Evolutionary conservation across 2,797 vertebrate species (phyloP).

Genomic region (Danionella dracula): DNA sequence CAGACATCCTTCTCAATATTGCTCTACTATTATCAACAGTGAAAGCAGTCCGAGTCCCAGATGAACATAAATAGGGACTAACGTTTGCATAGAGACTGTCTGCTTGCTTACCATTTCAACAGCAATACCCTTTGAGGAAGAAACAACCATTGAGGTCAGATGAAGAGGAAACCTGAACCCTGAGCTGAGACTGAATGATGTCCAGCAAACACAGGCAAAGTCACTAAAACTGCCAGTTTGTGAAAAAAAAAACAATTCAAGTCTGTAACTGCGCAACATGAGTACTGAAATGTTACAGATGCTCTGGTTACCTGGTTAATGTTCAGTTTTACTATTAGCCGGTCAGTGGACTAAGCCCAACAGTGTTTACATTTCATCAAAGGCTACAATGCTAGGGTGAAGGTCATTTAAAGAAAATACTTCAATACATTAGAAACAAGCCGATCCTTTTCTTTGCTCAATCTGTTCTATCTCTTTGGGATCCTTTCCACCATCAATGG

Average conservation of each 20-base stretch:
- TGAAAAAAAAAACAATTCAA: no score
- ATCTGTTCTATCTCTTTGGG: neutral
- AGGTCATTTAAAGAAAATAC: neutral
- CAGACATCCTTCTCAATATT: no score
- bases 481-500: neutral
- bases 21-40: neutral
- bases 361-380: neutral
- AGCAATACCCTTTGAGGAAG: slow-evolving; percentile 15
- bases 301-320: slow-evolving; percentile 3
- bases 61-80: neutral
- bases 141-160: neutral
- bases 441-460: neutral
- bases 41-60: neutral
- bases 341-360: neutral
- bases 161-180: neutral
- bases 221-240: no score
- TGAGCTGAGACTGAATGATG: slow-evolving; percentile 3
- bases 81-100: slow-evolving; percentile 38
- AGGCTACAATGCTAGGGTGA: neutral
- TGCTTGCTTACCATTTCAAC: slow-evolving; percentile 8
- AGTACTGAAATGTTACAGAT: neutral
- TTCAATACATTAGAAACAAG: neutral
- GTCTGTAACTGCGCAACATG: no score
- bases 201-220: neutral
- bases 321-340: slow-evolving; percentile 17